Evolutionary conservation across 1,140 invertebrate species (phyloP), one percentile per base, ranked within the genome.

Genomic region (Thaumatotibia leucotreta): DNA sequence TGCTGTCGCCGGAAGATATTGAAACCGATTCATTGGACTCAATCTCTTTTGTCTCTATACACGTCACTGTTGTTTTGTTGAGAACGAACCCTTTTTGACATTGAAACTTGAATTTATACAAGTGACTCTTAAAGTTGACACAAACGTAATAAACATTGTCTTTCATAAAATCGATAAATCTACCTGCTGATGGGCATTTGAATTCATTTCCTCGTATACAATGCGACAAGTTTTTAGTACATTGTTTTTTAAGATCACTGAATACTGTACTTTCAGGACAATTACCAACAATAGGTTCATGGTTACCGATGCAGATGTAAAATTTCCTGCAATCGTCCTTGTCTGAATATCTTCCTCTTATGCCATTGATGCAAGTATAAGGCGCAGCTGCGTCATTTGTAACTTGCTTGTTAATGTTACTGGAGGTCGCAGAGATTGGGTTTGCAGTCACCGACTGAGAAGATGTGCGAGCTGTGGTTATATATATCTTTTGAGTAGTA

Each of bases 141-240:
- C 88, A 91, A 61, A 91, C 80, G 33, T 87, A 91, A 70, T 89
- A 91, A 68, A 77, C 64, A 65, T 88, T 80, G 45, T 71, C 68
- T 27, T 72, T 72, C 5, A 79, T 72, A 20, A 82, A 49, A 66
- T 89, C 86, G 52, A 67, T 73, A 64, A 80, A 91, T 66, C 86
- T 78, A 4, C 88, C 88, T 62, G 67, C 65, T 8, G 75, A 54
- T 29, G 70, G 63, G 72, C 88, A 91, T 68, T 71, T 66, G 69
- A 89, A 91, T 70, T 80, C 74, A 66, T 83, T 82, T 32, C 84
- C 78, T 76, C 83, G 77, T 49, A 84, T 74, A 58, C 88, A 91
- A 69, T 91, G 84, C 14, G 88, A 83, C 29, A 86, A 72, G 63
- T 89, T 89, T 58, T 78, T 85, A 6, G 88, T 88, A 63, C 88